These are phyloP conservation scores for Oryzias celebensis DNA, from an alignment of 2,113 vertebrate species.

Conservation along the genomic window DNA sequence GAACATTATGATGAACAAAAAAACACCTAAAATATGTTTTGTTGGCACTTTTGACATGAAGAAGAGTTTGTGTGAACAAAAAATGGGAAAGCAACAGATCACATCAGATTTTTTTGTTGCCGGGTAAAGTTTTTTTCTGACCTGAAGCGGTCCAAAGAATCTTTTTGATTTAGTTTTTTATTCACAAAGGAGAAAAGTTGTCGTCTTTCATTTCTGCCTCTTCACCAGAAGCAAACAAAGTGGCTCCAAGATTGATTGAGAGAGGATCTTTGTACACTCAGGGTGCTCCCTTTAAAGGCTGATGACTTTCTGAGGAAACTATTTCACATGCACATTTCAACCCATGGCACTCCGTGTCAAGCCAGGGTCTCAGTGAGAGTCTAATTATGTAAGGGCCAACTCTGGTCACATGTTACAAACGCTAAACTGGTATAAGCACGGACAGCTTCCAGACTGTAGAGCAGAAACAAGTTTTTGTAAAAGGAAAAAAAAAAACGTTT, in stretches of 20 bases:
- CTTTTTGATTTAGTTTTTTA: too few species aligned
- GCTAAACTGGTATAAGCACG: conserved; percentile 26
- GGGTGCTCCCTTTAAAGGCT: background rate
- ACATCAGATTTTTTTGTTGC: too few species aligned
- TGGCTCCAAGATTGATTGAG: background rate
- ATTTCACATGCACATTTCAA: conserved; percentile 19
- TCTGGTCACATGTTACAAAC: conserved; percentile 26
- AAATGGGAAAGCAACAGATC: too few species aligned
- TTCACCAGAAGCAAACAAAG: background rate
- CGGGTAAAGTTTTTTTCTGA: too few species aligned
- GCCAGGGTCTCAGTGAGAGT: conserved; percentile 13
- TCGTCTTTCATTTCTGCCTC: too few species aligned
- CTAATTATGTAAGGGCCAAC: conserved; percentile 27
- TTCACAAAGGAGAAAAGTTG: too few species aligned
- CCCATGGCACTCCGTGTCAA: background rate
- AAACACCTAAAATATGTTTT: too few species aligned
- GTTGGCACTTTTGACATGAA: too few species aligned
- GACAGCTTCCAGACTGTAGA: background rate
- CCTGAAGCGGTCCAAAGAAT: too few species aligned
- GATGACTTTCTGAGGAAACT: conserved; percentile 32
- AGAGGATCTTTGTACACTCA: background rate
- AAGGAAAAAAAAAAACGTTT: background rate
- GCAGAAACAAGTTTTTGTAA: background rate
- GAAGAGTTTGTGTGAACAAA: too few species aligned
- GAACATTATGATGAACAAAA: too few species aligned